phyloP scores from a whole-genome alignment of 2,797 vertebrate species.

The Uromys caudimaculatus region DNA sequence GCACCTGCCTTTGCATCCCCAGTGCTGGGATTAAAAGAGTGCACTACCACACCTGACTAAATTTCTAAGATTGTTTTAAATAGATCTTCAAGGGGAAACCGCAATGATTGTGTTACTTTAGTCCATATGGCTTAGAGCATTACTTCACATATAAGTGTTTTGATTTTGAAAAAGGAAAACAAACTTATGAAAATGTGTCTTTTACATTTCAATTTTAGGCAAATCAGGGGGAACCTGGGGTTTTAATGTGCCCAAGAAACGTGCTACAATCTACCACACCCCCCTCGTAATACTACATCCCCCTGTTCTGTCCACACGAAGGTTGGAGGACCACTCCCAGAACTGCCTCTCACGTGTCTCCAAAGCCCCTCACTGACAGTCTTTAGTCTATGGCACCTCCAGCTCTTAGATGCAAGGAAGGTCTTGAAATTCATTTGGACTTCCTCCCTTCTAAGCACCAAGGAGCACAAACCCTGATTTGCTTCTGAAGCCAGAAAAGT shows the following conservation, averaged over 20 bases:
- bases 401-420: constrained; percentile 5
- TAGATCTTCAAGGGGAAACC: background rate
- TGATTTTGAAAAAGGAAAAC: background rate
- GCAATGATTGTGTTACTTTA: background rate
- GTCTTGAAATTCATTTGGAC: background rate
- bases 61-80: background rate
- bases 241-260: background rate
- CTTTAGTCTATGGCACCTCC: background rate
- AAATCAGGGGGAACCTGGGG: background rate
- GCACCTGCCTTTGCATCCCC: background rate
- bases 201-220: constrained; percentile 13
- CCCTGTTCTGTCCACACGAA: background rate
- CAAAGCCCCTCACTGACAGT: background rate
- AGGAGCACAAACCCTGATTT: background rate
- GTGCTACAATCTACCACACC: background rate
- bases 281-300: background rate
- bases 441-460: background rate
- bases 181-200: background rate
- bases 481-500: background rate
- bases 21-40: background rate
- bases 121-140: background rate
- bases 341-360: background rate
- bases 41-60: background rate
- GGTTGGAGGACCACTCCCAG: background rate
- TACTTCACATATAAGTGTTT: background rate